phyloP scores from a whole-genome alignment of 2,113 vertebrate genomes.

The Platichthys flesus region DNA sequence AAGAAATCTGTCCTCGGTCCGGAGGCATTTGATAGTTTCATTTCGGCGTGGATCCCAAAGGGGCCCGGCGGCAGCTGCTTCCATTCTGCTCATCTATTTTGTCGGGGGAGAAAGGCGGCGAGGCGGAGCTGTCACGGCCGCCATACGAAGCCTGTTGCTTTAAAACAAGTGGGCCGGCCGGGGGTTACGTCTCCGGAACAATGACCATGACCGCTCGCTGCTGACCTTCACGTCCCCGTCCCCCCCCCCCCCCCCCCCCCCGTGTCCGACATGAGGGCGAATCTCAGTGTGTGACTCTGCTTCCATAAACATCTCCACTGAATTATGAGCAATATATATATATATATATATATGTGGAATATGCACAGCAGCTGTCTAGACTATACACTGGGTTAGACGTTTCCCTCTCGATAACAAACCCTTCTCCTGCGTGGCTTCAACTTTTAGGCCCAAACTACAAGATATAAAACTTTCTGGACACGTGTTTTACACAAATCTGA shows the following conservation, averaged over 20 bases:
- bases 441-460: too few species aligned
- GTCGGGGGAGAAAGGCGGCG: conserved; percentile 52
- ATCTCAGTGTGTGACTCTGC: conserved; percentile 1
- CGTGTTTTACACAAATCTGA: too few species aligned
- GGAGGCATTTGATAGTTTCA: conserved; percentile 78
- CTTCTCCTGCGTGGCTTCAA: not conserved
- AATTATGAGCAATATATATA: not conserved
- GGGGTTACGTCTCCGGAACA: conserved; percentile 45
- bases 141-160: conserved; percentile 56
- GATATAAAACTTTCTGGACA: too few species aligned
- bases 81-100: conserved; percentile 72
- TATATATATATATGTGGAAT: not conserved
- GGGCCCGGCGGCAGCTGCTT: conserved; percentile 75
- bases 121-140: conserved; percentile 56
- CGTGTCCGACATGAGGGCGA: conserved; percentile 10
- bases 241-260: conserved; percentile 20
- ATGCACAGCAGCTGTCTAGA: not conserved
- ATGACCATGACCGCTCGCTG: conserved; percentile 27
- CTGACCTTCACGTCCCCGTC: conserved; percentile 27
- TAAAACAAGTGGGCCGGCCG: conserved; percentile 50
- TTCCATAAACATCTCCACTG: not conserved
- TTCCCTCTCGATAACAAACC: not conserved
- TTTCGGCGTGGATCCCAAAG: conserved; percentile 72
- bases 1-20: conserved; percentile 77
- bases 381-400: not conserved